Percentiles rank a stretch among this genome's conserved stretches.
These are phyloP conservation scores for Conopomorpha cramerella DNA, from an alignment of 1,140 invertebrate genomes.

Conservation along the genomic window DNA sequence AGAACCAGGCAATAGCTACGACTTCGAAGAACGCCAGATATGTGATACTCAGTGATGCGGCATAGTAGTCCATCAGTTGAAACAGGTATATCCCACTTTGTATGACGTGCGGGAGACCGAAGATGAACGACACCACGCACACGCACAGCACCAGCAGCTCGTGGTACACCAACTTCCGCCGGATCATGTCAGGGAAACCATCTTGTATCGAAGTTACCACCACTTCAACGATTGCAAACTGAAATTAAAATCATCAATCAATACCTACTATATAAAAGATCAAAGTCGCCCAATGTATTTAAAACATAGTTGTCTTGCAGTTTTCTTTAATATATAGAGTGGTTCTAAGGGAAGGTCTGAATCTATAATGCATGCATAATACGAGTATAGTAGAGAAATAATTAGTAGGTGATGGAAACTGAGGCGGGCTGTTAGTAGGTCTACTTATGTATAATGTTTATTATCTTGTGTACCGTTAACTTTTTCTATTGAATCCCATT, in stretches of 20 bases:
- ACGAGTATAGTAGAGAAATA: too few species aligned
- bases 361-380: too few species aligned
- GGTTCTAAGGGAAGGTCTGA: too few species aligned
- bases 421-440: too few species aligned
- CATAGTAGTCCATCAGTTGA: conserved; percentile 90
- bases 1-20: conserved; percentile 89
- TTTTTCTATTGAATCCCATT: too few species aligned
- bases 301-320: too few species aligned
- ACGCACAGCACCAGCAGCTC: conserved; percentile 84
- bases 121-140: conserved; percentile 80
- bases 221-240: conserved; percentile 90
- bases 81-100: conserved; percentile 92
- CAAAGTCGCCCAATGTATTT: too few species aligned
- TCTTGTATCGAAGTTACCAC: conserved; percentile 92
- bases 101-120: conserved; percentile 84
- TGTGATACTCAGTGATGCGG: conserved; percentile 88
- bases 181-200: conserved; percentile 84
- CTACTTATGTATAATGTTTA: too few species aligned
- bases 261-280: conserved; percentile 2
- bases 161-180: conserved; percentile 79
- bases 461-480: too few species aligned
- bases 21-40: conserved; percentile 92
- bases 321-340: too few species aligned
- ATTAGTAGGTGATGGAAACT: too few species aligned
- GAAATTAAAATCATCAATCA: conserved; percentile 28